Evolutionary conservation across 2,113 vertebrate species (phyloP), one percentile per base, ranked within the genome.

Genomic region (Neodontobutis hainanensis): DNA sequence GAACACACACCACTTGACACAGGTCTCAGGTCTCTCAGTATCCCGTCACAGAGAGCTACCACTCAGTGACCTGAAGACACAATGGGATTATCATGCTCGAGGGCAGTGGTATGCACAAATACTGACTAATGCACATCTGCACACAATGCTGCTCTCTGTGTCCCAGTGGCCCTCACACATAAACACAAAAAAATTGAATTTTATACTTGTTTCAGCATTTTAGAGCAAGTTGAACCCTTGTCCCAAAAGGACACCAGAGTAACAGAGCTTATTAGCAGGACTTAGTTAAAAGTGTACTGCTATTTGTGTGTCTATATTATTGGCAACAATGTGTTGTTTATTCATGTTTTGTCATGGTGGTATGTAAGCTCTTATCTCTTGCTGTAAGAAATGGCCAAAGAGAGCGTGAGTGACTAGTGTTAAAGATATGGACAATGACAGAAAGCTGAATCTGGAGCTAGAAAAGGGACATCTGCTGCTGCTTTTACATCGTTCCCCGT

Each of bases 131-230:
- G 46, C 40, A 70, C 12, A 61, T 55, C 52, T 55, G 52, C n/a
- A n/a, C 35, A 59, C 34, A 27, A 9, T 9, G 4, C 19, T 3
- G 4, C 55, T 19, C 0, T 48, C 27, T 44, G 45, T 49, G 1
- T 35, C 19, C 11, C 61, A 36, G 2, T 3, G 34, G 62, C 40
- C 64, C 15, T 61, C 46, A 68, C 59, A 77, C 9, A 64, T 61
- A 65, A 36, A 65, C 40, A 64, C 59, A 8, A 27, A 27, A 14
- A 44, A 56, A 16, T n/a, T 35, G 2, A n/a, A 47, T 50, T 75
- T 78, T 78, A 72, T 64, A 50, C 57, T 38, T 49, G 55, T 61
- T 85, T 82, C 63, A 78, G 48, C 68, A 73, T 68, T 77, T 77
- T 75, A 34, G 60, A 65, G 44, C 53, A 42, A 72, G 14, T 6